These are phyloP conservation scores for Tenthredo scrophulariae DNA, from an alignment of 2,888 invertebrate species.

Conservation along the genomic window DNA sequence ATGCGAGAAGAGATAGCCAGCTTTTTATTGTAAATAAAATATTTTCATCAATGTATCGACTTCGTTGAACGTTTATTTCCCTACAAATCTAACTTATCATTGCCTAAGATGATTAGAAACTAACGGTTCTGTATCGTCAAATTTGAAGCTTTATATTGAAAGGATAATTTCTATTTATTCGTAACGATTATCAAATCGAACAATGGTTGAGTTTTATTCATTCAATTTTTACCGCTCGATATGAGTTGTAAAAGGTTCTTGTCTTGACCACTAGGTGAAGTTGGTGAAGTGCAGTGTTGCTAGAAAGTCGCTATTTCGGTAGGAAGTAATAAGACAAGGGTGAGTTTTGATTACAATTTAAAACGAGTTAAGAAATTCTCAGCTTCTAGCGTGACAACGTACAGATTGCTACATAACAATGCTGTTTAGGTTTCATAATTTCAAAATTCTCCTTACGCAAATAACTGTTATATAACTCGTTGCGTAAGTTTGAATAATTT, in stretches of 20 bases:
- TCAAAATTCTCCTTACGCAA: not conserved
- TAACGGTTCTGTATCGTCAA: not conserved
- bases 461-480: conserved; percentile 18
- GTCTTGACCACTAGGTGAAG: conserved; percentile 3
- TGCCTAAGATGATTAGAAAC: not conserved
- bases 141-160: not conserved
- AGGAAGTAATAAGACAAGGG: conserved; percentile 19
- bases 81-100: not conserved
- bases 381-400: not conserved
- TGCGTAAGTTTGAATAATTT: conserved; percentile 23
- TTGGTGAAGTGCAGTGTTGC: not conserved
- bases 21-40: conserved; percentile 70
- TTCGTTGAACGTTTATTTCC: not conserved
- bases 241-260: conserved; percentile 9
- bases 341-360: conserved; percentile 34
- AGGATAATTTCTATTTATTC: not conserved
- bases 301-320: not conserved
- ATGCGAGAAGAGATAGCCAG: conserved; percentile 73
- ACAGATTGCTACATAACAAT: not conserved
- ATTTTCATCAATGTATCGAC: not conserved
- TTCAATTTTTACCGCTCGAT: not conserved
- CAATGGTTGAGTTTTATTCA: not conserved
- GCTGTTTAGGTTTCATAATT: not conserved
- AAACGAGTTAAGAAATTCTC: not conserved
- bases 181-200: not conserved